Evolutionary conservation across 2,113 vertebrate genomes (phyloP), one percentile per base, ranked within the genome.

Genomic region (Pomatorhinus ruficollis): DNA sequence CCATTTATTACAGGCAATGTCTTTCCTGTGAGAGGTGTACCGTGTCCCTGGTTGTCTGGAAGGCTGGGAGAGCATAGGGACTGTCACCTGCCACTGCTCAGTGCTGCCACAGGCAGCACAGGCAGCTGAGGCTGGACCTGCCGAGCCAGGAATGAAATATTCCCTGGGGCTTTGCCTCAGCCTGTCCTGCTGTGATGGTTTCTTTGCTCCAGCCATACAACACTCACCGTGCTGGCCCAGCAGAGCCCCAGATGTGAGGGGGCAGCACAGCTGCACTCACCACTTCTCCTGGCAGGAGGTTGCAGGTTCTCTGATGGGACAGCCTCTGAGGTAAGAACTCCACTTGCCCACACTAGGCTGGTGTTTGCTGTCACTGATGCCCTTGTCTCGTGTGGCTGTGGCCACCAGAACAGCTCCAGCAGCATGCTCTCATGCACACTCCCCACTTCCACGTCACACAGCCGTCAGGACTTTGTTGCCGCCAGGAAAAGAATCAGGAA

Each of bases 21-120:
- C 68, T 92, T 56, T 57, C 25, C 49, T 84, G 45, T 49, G 35
- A 18, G 52, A 49, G 54, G 35, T 2, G 3, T 2, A 47, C 9
- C 31, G 52, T 25, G 10, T 42, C 40, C 39, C 35, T 40, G 37
- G 19, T 5, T 10, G 3, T 10, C 25, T 49, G 71, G 59, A 40
- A 65, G 64, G 23, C 39, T 69, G 75, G 19, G 7, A 4, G 23
- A 57, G 42, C 0, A 0, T 39, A 1, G 1, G 56, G 47, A 40
- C 50, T 52, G 70, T 57, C 74, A 35, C 57, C 30, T n/a, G 47
- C 8, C 45, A 2, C n/a, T 27, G 35, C 17, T 42, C 66, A 49
- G 47, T 17, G n/a, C 37, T 5, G 15, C 49, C 28, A 33, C 11
- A 37, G 53, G 3, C 14, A 59, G 22, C 5, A 2, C 45, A 54